phyloP scores from a whole-genome alignment of 2,113 vertebrate species.

The Canis aureus region DNA sequence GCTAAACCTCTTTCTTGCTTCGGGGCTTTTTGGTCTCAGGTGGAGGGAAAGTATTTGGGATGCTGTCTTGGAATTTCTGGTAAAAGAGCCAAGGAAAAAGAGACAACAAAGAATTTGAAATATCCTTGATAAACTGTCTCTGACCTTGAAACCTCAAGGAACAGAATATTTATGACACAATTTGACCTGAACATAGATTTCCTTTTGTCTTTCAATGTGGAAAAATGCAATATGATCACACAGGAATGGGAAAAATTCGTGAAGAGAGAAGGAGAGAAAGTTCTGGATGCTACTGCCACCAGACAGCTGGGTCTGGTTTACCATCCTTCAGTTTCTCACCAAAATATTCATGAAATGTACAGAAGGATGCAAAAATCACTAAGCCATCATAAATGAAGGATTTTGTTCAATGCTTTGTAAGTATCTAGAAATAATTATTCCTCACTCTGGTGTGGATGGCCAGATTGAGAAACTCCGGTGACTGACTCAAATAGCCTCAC shows the following conservation, averaged over 20 bases:
- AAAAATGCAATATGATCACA: constrained; percentile 40
- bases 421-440: neutral
- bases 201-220: constrained; percentile 37
- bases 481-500: neutral
- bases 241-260: neutral
- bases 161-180: constrained; percentile 42
- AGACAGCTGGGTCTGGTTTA: neutral
- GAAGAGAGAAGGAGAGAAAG: neutral
- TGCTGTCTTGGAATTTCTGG: constrained; percentile 14
- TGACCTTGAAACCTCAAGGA: constrained; percentile 49
- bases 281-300: neutral
- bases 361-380: neutral
- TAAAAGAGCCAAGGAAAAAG: constrained; percentile 34
- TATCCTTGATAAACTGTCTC: neutral
- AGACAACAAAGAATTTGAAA: neutral
- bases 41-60: neutral
- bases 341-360: neutral
- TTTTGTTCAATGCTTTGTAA: neutral
- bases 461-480: neutral
- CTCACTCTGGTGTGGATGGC: neutral
- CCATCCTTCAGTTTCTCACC: neutral
- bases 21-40: neutral
- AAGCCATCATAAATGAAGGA: neutral
- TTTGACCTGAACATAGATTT: neutral
- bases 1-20: neutral